These are phyloP conservation scores for Oxytorus armatus DNA, from an alignment of 2,888 invertebrate genomes.

Conservation along the genomic window DNA sequence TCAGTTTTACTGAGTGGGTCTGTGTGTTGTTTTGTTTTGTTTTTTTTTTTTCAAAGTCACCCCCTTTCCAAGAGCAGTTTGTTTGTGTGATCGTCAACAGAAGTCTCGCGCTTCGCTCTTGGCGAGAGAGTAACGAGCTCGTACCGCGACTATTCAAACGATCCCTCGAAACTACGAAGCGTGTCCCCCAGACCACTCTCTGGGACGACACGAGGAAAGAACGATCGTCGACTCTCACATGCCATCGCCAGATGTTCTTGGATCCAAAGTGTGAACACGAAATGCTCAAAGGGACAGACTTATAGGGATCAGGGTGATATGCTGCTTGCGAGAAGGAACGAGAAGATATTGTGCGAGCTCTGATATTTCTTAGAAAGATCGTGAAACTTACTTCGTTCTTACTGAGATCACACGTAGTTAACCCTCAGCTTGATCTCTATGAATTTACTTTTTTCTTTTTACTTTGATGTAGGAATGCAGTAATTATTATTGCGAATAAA, in stretches of 20 bases:
- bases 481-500: too few relatives aligned
- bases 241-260: conserved; percentile 62
- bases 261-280: conserved; percentile 64
- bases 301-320: background rate
- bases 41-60: background rate
- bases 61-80: conserved; percentile 8
- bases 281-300: conserved; percentile 12
- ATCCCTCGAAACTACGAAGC: conserved; percentile 10
- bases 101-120: conserved; percentile 18
- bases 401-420: too few relatives aligned
- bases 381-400: too few relatives aligned
- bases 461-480: too few relatives aligned
- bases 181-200: conserved; percentile 20
- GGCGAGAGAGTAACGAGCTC: too few relatives aligned
- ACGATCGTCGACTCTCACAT: conserved; percentile 49
- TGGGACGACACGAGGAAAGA: conserved; percentile 27
- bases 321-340: background rate
- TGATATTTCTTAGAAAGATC: too few relatives aligned
- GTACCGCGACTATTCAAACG: conserved; percentile 32
- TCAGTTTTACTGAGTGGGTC: too few relatives aligned
- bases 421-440: too few relatives aligned
- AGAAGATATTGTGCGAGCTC: background rate
- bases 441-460: too few relatives aligned
- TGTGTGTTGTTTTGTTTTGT: too few relatives aligned
- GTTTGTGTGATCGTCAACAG: conserved; percentile 19